Percentiles rank a stretch among this genome's conserved stretches.
Evolutionary conservation across 2,888 invertebrate genomes (phyloP).

Genomic region (Actias luna): DNA sequence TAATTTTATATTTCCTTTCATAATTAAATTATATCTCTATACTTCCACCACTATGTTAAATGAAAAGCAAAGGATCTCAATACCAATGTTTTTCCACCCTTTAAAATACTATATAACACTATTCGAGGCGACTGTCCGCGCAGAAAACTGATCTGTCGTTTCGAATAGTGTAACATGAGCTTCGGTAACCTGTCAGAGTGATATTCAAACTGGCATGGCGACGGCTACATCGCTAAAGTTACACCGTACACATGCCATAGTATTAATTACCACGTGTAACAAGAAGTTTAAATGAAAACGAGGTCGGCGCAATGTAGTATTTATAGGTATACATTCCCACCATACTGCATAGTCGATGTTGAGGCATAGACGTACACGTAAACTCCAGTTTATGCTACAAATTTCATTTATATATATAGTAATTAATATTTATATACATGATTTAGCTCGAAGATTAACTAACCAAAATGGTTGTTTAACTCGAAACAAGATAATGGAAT

Average conservation of each 20-base stretch:
- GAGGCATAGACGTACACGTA: neutral
- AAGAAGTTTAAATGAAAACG: neutral
- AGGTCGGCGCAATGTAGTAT: neutral
- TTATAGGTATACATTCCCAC: neutral
- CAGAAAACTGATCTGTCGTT: slow-evolving; percentile 5
- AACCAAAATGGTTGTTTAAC: too few species aligned
- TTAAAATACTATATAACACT: neutral
- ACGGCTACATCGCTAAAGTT: slow-evolving; percentile 5
- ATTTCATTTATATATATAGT: neutral
- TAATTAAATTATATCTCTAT: too few species aligned
- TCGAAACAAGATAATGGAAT: too few species aligned
- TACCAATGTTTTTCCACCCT: too few species aligned
- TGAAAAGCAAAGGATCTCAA: too few species aligned
- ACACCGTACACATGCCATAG: slow-evolving; percentile 2
- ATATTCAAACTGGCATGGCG: neutral
- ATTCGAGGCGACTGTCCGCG: neutral
- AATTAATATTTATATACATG: neutral
- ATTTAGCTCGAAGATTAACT: too few species aligned
- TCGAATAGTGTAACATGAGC: neutral
- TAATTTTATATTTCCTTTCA: too few species aligned
- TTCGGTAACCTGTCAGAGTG: neutral
- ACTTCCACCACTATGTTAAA: too few species aligned
- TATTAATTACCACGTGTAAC: slow-evolving; percentile 1
- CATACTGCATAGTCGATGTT: neutral
- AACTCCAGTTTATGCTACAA: neutral